Conservation (phyloP, 1,140 invertebrate genomes). For the Diabrotica virgifera region DNA sequence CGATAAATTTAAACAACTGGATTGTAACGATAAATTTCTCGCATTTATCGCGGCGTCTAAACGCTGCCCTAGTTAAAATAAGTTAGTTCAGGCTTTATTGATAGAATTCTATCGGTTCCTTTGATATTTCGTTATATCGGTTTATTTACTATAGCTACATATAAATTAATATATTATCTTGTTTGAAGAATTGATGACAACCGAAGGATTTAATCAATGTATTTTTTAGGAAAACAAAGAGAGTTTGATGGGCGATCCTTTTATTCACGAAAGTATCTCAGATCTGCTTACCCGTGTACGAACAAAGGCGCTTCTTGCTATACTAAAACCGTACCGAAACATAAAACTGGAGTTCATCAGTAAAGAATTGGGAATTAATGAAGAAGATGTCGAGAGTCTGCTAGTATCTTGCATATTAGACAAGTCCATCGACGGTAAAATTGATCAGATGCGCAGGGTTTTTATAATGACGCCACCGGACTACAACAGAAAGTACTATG, state of each 20-base stretch:
- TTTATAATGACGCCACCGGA: conserved; percentile 74
- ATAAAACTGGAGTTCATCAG: conserved; percentile 97
- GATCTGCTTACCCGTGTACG: conserved; percentile 94
- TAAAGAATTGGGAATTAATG: conserved; percentile 93
- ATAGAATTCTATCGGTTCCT: no score
- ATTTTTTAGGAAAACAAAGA: conserved; percentile 42
- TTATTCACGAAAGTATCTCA: conserved; percentile 98
- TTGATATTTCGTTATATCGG: no score
- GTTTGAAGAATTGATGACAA: no score
- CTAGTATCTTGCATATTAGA: conserved; percentile 68
- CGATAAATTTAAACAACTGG: no score
- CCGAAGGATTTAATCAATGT: background rate
- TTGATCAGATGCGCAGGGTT: conserved; percentile 10
- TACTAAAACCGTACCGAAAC: conserved; percentile 95
- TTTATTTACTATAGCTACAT: no score
- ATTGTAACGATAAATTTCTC: no score
- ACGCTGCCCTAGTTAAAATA: no score
- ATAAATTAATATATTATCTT: no score
- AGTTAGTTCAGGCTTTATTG: no score
- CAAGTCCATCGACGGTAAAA: conserved; percentile 73
- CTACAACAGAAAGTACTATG: conserved; percentile 77
- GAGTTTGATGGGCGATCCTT: conserved; percentile 97
- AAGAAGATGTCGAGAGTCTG: conserved; percentile 90
- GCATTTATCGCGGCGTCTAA: no score
- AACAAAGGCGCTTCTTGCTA: conserved; percentile 91